phyloP scores from a whole-genome alignment of 2,797 vertebrate species.

The Enteromius anoplus region DNA sequence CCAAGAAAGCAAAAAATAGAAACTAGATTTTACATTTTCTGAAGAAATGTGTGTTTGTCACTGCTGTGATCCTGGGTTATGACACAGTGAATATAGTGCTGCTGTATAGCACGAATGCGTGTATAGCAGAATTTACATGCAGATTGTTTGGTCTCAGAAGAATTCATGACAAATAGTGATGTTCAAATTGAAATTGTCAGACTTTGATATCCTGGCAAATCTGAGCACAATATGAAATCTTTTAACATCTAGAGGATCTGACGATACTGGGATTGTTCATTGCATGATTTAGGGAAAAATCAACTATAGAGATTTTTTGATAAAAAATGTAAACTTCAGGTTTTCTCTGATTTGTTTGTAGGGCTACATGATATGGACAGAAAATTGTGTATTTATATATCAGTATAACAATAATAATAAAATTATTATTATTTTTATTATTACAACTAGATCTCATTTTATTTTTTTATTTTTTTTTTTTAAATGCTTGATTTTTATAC shows the following conservation, averaged over 20 bases:
- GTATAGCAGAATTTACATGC: background rate
- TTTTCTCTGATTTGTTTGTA: background rate
- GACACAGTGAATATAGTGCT: no score
- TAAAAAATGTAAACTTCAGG: background rate
- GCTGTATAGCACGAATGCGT: background rate
- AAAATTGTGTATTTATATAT: background rate
- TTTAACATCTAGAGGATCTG: background rate
- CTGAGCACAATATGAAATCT: background rate
- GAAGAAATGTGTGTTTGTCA: background rate
- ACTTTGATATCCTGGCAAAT: background rate
- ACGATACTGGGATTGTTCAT: background rate
- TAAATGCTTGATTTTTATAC: no score
- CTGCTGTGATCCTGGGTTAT: background rate
- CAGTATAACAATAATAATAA: background rate
- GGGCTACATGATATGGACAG: no score
- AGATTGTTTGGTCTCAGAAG: no score
- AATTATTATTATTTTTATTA: no score
- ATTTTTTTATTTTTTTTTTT: no score
- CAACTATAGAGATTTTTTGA: background rate
- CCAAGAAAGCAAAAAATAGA: background rate
- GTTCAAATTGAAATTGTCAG: background rate
- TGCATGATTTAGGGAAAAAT: background rate
- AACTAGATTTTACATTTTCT: background rate
- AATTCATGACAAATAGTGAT: background rate
- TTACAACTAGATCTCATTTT: background rate